Base-by-base conservation (phyloP, 2,797 vertebrate species). In the Chelidonichthys spinosus region DNA sequence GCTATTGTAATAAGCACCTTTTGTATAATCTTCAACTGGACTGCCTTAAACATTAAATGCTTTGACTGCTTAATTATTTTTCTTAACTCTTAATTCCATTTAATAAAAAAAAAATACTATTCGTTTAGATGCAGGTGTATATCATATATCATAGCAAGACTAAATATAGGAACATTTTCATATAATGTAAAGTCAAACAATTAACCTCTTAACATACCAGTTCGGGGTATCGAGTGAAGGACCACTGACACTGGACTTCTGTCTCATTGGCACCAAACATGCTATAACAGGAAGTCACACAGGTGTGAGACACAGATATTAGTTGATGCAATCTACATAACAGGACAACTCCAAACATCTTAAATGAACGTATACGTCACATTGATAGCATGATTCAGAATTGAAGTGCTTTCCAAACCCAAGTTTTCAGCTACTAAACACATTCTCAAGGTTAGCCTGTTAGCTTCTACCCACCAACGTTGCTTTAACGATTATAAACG, bases 371-470 rank as follows among this genome's bases (percentile, higher is more conserved):
- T 7, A 58, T 6, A 53, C n/a, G 25, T 46, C 47, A 15, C 40
- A 33, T 15, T 39, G 2, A 67, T 54, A 11, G 15, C 15, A 49
- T 17, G 13, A 15, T 33, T 49, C 4, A 25, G 25, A 25, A 25
- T 25, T 5, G 6, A 3, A 18, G 1, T 7, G 8, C 10, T 4
- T 3, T 2, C 13, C 2, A 15, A 25, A 46, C 6, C 7, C 0
- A 2, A 37, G 6, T 50, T 42, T 73, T 58, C 61, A 70, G 35
- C 32, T 18, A 4, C 25, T 61, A 1, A 18, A 46, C 58, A 49
- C 7, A 17, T 6, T 15, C 33, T 88, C 83, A 90, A 89, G 85
- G 85, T 91, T 87, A 90, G 81, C 81, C 11, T 4, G 72, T 74
- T 83, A 86, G 79, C 88, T 46, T 72, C 36, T 2, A 11, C 18